A percentile compares a stretch with the other conserved stretches of the same genome.
These are phyloP conservation scores for Drosophila azteca DNA, from an alignment of 1,140 invertebrate genomes.

Conservation along the genomic window DNA sequence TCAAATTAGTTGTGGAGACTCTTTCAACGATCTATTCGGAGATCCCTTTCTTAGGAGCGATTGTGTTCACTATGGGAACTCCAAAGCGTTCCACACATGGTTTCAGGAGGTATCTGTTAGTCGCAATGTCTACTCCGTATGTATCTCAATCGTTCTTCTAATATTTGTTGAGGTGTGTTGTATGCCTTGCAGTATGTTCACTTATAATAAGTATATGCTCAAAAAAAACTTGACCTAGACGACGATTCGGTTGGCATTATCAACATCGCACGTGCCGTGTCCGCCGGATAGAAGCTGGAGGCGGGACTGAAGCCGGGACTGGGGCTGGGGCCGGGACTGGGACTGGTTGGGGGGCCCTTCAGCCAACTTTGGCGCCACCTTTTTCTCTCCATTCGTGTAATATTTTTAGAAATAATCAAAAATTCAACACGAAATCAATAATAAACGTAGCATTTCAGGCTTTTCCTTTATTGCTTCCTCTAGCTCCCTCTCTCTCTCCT, in stretches of 20 bases:
- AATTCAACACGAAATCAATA: constrained; percentile 76
- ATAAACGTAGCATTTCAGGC: constrained; percentile 64
- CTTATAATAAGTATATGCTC: constrained; percentile 38
- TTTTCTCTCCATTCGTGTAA: constrained; percentile 16
- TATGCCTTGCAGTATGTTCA: constrained; percentile 13
- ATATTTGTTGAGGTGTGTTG: constrained; percentile 33
- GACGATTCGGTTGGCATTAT: constrained; percentile 50
- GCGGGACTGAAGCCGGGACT: no score
- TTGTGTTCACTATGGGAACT: no score
- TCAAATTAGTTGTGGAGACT: no score
- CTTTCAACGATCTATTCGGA: no score
- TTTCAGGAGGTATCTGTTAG: no score
- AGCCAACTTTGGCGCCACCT: constrained; percentile 6
- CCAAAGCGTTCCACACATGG: no score
- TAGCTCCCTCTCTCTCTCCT: neutral
- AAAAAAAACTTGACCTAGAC: constrained; percentile 71
- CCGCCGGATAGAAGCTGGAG: no score
- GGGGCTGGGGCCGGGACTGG: no score
- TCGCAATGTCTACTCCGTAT: rapidly evolving
- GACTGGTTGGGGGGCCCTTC: neutral
- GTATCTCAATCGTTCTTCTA: neutral
- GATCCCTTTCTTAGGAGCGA: no score
- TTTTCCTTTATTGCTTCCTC: constrained; percentile 51
- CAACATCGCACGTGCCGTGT: constrained; percentile 63
- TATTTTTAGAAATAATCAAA: constrained; percentile 80